These are phyloP conservation scores for Bos indicus DNA, from an alignment of 2,113 vertebrate species.

Conservation along the genomic window DNA sequence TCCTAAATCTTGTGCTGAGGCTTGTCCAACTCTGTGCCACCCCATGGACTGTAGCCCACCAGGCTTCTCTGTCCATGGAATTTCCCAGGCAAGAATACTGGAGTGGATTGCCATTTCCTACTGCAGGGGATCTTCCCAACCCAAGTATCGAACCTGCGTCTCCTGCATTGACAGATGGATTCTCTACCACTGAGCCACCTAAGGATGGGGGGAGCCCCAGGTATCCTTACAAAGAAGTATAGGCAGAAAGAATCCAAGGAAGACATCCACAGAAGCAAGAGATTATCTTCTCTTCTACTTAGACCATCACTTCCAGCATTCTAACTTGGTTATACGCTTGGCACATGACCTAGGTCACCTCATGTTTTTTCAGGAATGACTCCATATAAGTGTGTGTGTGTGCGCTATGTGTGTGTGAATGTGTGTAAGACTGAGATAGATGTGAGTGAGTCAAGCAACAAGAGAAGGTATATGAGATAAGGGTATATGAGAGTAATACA, in stretches of 20 bases:
- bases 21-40: neutral
- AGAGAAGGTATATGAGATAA: neutral
- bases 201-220: neutral
- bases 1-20: neutral
- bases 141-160: rapidly evolving
- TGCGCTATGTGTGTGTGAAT: neutral
- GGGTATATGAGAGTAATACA: neutral
- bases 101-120: neutral
- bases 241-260: neutral
- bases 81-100: neutral
- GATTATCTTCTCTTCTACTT: neutral
- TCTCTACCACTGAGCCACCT: neutral
- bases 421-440: neutral
- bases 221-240: neutral
- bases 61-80: neutral
- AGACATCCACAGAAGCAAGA: neutral
- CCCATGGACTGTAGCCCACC: neutral
- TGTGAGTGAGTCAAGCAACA: neutral
- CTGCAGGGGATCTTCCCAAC: neutral
- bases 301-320: neutral
- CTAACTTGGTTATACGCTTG: neutral
- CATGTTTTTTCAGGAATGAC: neutral
- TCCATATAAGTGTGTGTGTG: neutral
- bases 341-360: neutral
- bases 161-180: neutral